Evolutionary conservation across 2,888 invertebrate genomes (phyloP), one percentile per base, ranked within the genome.

Genomic region (Eupithecia subumbrata): DNA sequence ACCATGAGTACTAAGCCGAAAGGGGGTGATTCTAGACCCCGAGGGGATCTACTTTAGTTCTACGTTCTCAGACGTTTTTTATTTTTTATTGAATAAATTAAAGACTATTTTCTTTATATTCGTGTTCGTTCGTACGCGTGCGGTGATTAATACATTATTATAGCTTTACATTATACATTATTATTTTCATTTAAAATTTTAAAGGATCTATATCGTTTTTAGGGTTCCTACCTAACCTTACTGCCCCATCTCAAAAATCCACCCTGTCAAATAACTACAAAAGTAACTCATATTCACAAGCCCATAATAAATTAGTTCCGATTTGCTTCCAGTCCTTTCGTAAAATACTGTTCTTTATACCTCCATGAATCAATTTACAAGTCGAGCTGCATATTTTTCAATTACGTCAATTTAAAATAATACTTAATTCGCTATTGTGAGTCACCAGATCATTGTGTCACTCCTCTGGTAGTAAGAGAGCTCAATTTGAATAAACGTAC

Each of bases 401-500:
- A 94, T 95, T 94, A 95, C 91, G 93, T 94, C 94, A 94, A 95
- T 95, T 94, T 94, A 94, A 94, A 94, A 94, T 94, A 94, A 94
- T 95, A 92, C 94, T 93, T 94, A 95, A 94, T 95, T 94, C 87
- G 93, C 93, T 91, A 93, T 94, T 91, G 93, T 94, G 94, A 94
- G 88, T 94, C 94, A 94, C 90, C 90, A 89, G 92, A 91, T 90
- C 91, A 91, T 92, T 92, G 92, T 92, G 92, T 90, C 92, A 90
- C 89, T 85, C 85, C 86, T 86, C 87, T 83, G 25, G 67, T 85
- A 87, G 74, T 64, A 25, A 8, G 56, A 56, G 71, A 74, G 76
- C 37, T 71, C 66, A 45, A n/a, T 45, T 22, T 43, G 1, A 43
- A n/a, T 37, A 37, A 11, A 67, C 34, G 11, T 67, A 67, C 66